Evolutionary conservation across 2,797 vertebrate genomes (phyloP).

Genomic region (Sebastes matsubarae): DNA sequence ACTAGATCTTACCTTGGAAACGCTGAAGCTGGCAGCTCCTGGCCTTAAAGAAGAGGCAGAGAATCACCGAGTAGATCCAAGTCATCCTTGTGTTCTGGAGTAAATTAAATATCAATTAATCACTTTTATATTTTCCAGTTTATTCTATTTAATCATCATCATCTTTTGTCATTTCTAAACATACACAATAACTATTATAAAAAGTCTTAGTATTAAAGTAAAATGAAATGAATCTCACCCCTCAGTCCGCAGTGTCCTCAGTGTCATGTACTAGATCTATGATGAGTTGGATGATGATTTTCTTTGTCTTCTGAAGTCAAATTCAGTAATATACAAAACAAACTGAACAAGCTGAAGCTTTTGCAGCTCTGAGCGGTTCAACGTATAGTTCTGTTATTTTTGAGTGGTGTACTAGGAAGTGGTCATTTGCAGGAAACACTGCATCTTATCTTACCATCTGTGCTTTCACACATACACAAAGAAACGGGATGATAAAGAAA

Average conservation of each 20-base stretch:
- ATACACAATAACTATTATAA: background rate
- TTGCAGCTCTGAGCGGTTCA: background rate
- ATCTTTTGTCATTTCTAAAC: background rate
- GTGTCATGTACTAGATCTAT: background rate
- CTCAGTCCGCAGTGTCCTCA: background rate
- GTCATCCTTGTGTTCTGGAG: conserved; percentile 4
- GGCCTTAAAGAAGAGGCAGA: conserved; percentile 13
- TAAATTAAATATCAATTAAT: background rate
- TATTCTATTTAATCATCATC: background rate
- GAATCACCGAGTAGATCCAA: conserved; percentile 1
- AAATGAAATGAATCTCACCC: background rate
- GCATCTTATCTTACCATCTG: rapidly evolving
- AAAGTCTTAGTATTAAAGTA: background rate
- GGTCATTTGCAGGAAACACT: background rate
- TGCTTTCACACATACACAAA: background rate
- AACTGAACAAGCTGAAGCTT: background rate
- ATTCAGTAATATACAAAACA: too few species aligned
- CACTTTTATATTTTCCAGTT: background rate
- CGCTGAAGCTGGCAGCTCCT: background rate
- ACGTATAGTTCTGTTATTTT: background rate
- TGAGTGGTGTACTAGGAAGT: background rate
- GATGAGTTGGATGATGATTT: background rate
- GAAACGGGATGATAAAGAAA: rapidly evolving
- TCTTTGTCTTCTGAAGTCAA: background rate
- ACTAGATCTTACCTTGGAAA: background rate